Percentiles rank a stretch among this genome's conserved stretches.
Conservation (phyloP, 2,888 invertebrate genomes). For the Conops quadrifasciatus region DNA sequence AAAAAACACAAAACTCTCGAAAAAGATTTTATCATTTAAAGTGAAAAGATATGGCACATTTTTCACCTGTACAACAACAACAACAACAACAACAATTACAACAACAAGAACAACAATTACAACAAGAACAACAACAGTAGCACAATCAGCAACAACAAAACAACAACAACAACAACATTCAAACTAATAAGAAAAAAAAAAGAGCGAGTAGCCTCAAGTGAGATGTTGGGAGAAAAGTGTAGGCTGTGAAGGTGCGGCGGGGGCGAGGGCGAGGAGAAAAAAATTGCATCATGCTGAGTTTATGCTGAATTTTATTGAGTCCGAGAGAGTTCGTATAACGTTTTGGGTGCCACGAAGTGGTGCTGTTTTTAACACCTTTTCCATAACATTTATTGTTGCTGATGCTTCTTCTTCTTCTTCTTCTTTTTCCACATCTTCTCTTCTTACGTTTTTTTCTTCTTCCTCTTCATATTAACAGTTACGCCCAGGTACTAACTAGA, state of each 20-base stretch:
- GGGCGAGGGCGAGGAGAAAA: conserved; percentile 10
- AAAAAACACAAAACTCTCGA: no score
- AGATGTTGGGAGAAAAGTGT: no score
- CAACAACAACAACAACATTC: conserved; percentile 7
- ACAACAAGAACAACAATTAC: conserved; percentile 17
- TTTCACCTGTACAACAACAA: conserved; percentile 50
- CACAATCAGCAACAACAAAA: no score
- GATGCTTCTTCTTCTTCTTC: not conserved
- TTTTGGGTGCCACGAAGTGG: not conserved
- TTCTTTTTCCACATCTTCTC: not conserved
- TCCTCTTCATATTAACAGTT: conserved; percentile 24
- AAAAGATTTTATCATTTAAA: conserved; percentile 1
- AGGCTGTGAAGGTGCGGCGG: no score
- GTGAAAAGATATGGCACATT: conserved; percentile 58
- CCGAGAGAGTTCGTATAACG: not conserved
- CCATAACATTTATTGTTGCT: not conserved
- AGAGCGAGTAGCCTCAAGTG: not conserved
- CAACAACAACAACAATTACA: conserved; percentile 10
- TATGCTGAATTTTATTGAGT: conserved; percentile 36
- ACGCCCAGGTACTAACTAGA: not conserved
- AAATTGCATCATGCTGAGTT: conserved; percentile 59
- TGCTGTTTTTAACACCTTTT: conserved; percentile 11
- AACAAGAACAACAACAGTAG: not conserved
- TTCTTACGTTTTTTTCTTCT: conserved; percentile 6
- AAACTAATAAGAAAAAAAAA: no score